Evolutionary conservation across 64 coral and sea anemone species (phyloP).

Genomic region (Stichodactyla helianthus): DNA sequence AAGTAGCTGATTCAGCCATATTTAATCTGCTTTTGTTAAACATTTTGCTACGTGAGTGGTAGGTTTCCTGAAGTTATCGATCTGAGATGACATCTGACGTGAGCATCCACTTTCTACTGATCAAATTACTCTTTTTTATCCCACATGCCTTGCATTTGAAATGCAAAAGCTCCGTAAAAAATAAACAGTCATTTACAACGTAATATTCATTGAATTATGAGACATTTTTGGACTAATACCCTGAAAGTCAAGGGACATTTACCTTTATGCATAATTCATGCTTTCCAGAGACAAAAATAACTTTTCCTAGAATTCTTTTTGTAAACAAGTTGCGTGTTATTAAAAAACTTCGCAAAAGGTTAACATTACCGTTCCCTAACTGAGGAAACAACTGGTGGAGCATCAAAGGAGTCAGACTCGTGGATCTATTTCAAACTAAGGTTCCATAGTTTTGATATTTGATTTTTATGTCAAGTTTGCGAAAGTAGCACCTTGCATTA

Average conservation of each 20-base stretch:
- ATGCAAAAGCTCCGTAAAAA: not conserved
- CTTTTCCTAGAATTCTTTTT: not conserved
- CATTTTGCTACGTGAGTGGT: not conserved
- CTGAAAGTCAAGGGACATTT: not conserved
- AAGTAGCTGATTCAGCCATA: not conserved
- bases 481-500: not conserved
- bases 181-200: not conserved
- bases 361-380: no score
- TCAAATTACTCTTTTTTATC: not conserved
- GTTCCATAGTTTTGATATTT: not conserved
- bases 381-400: no score
- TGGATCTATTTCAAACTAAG: not conserved
- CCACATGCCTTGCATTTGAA: not conserved
- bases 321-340: not conserved
- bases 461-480: not conserved
- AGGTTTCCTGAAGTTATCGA: not conserved
- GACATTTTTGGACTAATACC: no score
- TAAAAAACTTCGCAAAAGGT: no score
- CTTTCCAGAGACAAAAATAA: not conserved
- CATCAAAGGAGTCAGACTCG: not conserved
- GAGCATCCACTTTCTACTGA: not conserved
- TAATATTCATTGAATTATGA: no score
- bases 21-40: not conserved
- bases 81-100: not conserved
- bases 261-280: not conserved